Percentiles rank a stretch among this genome's conserved stretches.
phyloP scores from a whole-genome alignment of 2,888 invertebrate species.

The Steromphala cineraria region DNA sequence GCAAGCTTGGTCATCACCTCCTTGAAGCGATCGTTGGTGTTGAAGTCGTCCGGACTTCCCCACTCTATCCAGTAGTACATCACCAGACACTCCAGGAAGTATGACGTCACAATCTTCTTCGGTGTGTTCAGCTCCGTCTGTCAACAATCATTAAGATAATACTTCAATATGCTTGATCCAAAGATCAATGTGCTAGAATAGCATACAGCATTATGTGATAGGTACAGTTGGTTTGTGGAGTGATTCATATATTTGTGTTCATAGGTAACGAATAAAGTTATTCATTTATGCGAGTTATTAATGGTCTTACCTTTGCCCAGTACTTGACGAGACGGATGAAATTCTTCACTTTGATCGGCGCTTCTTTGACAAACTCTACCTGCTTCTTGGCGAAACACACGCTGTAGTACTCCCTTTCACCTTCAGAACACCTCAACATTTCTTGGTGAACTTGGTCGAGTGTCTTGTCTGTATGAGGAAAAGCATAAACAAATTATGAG shows the following conservation, averaged over 20 bases:
- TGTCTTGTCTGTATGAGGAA: no score
- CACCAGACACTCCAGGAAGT: neutral
- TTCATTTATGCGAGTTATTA: no score
- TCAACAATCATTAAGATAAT: no score
- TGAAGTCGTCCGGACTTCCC: neutral
- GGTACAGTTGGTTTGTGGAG: no score
- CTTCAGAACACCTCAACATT: neutral
- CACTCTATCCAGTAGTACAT: neutral
- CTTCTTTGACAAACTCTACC: neutral
- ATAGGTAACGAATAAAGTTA: no score
- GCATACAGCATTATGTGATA: no score
- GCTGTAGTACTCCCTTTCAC: neutral
- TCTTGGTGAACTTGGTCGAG: no score
- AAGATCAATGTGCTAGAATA: no score
- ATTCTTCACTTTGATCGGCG: neutral
- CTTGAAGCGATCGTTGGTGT: slow-evolving; percentile 1
- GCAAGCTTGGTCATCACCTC: neutral
- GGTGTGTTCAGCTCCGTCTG: neutral
- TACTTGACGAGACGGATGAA: neutral
- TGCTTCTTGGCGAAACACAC: neutral
- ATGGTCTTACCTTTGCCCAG: neutral
- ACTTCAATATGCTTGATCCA: no score
- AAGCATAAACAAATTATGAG: no score
- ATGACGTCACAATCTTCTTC: neutral
- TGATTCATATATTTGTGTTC: no score